phyloP scores from a whole-genome alignment of 1,140 invertebrate species.

The Sinonovacula constricta region DNA sequence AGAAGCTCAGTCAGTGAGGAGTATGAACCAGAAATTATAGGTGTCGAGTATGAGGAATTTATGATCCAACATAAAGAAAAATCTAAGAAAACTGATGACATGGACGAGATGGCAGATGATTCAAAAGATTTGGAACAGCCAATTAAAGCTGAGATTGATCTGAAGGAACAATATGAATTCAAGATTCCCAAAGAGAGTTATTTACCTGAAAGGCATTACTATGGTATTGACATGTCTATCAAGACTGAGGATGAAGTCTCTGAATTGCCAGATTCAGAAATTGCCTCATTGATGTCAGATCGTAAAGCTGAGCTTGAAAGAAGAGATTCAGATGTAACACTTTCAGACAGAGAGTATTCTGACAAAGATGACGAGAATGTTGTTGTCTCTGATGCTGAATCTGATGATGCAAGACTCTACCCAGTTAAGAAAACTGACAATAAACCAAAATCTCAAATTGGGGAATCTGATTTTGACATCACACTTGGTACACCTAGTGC shows the following conservation, averaged over 20 bases:
- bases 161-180: conserved; percentile 39
- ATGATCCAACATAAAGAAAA: background rate
- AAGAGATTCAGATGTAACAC: conserved; percentile 28
- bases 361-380: conserved; percentile 47
- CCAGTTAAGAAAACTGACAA: conserved; percentile 27
- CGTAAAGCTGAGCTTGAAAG: conserved; percentile 27
- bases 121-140: conserved; percentile 38
- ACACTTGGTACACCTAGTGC: background rate
- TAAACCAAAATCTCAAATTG: background rate
- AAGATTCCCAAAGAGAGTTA: conserved; percentile 24
- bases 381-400: conserved; percentile 44
- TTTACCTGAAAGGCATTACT: conserved; percentile 15
- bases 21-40: conserved; percentile 40
- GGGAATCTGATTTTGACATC: background rate
- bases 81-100: conserved; percentile 4
- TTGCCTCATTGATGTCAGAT: conserved; percentile 43
- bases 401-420: conserved; percentile 34
- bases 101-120: conserved; percentile 42
- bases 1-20: too few species aligned
- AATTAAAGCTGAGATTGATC: conserved; percentile 32
- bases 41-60: conserved; percentile 36
- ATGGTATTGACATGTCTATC: conserved; percentile 44
- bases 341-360: conserved; percentile 35
- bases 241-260: conserved; percentile 49
- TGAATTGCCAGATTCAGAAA: conserved; percentile 52